phyloP scores from a whole-genome alignment of 1,140 invertebrate species.

The Himalopsyche phryganea region DNA sequence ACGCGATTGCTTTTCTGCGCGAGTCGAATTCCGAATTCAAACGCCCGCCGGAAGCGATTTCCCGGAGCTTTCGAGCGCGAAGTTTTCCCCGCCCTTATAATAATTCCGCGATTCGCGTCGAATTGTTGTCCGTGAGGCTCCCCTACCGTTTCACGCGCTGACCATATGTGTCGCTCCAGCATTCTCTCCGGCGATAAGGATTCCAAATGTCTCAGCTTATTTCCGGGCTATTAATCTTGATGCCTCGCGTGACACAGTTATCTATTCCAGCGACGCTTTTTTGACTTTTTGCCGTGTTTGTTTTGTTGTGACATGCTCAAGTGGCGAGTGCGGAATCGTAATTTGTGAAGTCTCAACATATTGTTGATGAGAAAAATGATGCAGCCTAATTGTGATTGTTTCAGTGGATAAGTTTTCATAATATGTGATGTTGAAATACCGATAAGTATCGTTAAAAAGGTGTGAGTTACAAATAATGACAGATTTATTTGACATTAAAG shows the following conservation, averaged over 20 bases:
- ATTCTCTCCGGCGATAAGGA: conserved; percentile 11
- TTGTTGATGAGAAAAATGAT: no score
- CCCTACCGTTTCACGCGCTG: not conserved
- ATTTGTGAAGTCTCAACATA: no score
- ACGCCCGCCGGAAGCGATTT: conserved; percentile 3
- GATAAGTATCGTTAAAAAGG: no score
- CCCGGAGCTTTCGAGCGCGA: conserved; percentile 26
- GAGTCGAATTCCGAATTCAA: not conserved
- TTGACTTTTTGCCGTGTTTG: not conserved
- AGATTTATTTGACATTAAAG: no score
- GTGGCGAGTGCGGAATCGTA: no score
- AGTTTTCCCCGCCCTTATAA: conserved; percentile 23
- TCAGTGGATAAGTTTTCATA: no score
- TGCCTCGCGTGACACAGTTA: conserved; percentile 17
- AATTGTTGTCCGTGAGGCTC: not conserved
- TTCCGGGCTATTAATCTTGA: conserved; percentile 11
- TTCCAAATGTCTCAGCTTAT: not conserved
- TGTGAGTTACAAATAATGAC: no score
- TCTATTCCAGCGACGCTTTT: conserved; percentile 5
- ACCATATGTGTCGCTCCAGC: conserved; percentile 1
- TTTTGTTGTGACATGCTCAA: conserved; percentile 1
- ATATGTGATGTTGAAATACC: no score
- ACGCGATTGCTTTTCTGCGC: conserved; percentile 1
- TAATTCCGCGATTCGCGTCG: conserved; percentile 27
- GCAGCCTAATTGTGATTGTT: no score